Evolutionary conservation across 1,140 invertebrate species (phyloP).

Genomic region (Zaprionus ghesquierei): DNA sequence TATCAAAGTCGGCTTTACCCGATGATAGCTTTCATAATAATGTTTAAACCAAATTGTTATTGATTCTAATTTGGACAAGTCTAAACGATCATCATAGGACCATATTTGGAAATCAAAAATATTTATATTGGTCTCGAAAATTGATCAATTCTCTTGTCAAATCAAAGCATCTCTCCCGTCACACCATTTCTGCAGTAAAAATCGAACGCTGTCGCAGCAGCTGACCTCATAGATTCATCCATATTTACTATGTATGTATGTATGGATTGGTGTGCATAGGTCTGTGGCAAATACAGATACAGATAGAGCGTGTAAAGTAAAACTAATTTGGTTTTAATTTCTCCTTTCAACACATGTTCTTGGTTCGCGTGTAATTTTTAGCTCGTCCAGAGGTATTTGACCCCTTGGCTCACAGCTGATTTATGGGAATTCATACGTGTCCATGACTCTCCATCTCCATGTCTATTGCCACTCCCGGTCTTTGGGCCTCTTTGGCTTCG

Average conservation of each 20-base stretch:
- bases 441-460: conserved; percentile 45
- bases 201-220: neutral
- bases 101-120: too few species aligned
- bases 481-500: conserved; percentile 17
- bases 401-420: conserved; percentile 81
- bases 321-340: conserved; percentile 79
- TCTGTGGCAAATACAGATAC: conserved; percentile 21
- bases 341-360: conserved; percentile 77
- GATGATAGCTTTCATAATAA: too few species aligned
- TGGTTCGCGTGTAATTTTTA: conserved; percentile 76
- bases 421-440: conserved; percentile 80
- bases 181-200: neutral
- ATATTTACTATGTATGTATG: too few species aligned
- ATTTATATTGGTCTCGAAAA: too few species aligned
- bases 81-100: too few species aligned
- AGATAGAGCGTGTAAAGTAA: conserved; percentile 52
- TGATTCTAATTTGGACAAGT: too few species aligned
- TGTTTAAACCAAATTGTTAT: too few species aligned
- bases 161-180: neutral
- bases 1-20: too few species aligned
- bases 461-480: conserved; percentile 48
- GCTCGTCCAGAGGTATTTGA: conserved; percentile 76
- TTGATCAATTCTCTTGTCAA: neutral
- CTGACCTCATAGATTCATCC: conserved; percentile 1
- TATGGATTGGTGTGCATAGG: neutral